Base-by-base conservation (phyloP, 1,140 invertebrate genomes). In the Heliothis subflexa region DNA sequence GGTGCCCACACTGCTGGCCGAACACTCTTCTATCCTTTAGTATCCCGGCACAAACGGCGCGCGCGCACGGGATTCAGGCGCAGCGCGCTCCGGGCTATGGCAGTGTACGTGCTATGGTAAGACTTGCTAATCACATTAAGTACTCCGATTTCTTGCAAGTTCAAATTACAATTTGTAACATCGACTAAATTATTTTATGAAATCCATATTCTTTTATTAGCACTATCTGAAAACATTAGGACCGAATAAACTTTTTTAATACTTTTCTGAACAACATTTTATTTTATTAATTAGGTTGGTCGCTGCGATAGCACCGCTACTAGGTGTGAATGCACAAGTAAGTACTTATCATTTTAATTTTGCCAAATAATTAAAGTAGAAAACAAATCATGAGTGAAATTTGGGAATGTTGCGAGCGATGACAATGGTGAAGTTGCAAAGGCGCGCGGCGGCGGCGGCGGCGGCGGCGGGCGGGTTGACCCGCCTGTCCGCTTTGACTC, bases 21-120 rank as follows among this genome's bases (percentile, higher is more conserved):
- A 89, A 78, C 87, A 75, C 86, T 91, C 86, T 88, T 89, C 89
- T 80, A 85, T 91, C 90, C 89, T 90, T 83, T 92, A 94, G 92
- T 94, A 91, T 92, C 92, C 92, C 88, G 91, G 89, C 91, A 87
- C 87, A 86, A 89, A 92, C 93, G 89, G 94, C 89, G 91, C 90
- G 92, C 91, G 90, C 88, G 92, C 91, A 91, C 91, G 91, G 91
- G 93, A 91, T 82, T 85, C 84, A 82, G 81, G 90, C 92, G 91
- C 89, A 89, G 90, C 91, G 93, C 92, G 93, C 87, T 87, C 83
- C 83, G 90, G 86, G 92, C 90, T 88, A 93, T 94, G 93, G 89
- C 93, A 87, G 86, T 89, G 88, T 89, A 88, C 91, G 89, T 91
- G 89, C 85, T 93, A 85, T 92, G 90, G 93, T 94, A 88, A 92